phyloP scores from a whole-genome alignment of 1,140 invertebrate species.

The Amyelois transitella region DNA sequence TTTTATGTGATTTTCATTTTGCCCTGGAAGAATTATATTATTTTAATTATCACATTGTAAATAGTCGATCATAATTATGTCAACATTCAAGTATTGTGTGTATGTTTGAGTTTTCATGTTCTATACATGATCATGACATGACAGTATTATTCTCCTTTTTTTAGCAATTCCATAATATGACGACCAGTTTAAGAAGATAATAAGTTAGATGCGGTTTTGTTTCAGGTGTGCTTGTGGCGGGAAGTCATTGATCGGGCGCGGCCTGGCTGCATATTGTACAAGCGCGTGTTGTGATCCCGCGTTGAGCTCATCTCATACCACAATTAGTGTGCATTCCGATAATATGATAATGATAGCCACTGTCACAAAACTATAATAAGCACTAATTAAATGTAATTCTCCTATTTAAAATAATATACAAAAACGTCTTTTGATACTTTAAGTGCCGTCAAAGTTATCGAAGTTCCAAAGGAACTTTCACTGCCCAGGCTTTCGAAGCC shows the following conservation, averaged over 20 bases:
- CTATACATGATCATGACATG: no score
- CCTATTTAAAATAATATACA: neutral
- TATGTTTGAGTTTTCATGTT: no score
- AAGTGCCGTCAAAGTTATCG: conserved; percentile 7
- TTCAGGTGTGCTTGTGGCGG: conserved; percentile 2
- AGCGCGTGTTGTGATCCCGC: neutral
- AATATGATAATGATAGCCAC: conserved; percentile 1
- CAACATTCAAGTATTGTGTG: no score
- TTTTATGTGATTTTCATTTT: no score
- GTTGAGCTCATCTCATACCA: neutral
- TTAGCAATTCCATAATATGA: no score
- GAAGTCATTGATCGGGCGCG: neutral
- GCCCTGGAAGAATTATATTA: no score
- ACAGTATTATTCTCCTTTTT: no score
- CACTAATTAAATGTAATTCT: neutral
- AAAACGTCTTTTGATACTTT: neutral
- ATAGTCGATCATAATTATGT: no score
- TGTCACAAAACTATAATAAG: neutral
- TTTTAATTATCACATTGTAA: no score
- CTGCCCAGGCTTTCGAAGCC: conserved; percentile 28
- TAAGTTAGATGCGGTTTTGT: neutral
- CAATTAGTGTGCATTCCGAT: conserved; percentile 29
- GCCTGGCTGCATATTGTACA: neutral
- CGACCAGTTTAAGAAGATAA: neutral
- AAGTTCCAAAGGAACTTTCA: conserved; percentile 20